Percentiles rank a stretch among this genome's conserved stretches.
Conservation (phyloP, 2,113 vertebrate species). For the Speoplatyrhinus poulsoni region DNA sequence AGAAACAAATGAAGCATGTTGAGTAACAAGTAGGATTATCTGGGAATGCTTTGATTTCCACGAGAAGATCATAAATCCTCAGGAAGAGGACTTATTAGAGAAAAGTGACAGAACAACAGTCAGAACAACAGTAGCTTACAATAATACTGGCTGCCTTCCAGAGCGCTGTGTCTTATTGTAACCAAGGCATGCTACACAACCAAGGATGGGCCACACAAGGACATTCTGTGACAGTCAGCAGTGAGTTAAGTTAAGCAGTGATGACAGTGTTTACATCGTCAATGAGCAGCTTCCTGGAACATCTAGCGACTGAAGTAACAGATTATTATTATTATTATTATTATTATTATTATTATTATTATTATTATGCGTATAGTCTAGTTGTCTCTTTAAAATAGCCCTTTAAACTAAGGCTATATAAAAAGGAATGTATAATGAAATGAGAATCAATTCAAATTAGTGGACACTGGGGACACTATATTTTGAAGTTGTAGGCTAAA, state of each 20-base stretch:
- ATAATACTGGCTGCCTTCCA: constrained; percentile 5
- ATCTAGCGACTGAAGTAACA: constrained; percentile 57
- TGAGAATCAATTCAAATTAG: too few relatives aligned
- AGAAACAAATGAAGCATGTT: too few relatives aligned
- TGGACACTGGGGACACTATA: too few relatives aligned
- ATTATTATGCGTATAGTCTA: too few relatives aligned
- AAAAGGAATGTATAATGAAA: too few relatives aligned
- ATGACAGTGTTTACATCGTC: constrained; percentile 4
- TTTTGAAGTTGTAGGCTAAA: too few relatives aligned
- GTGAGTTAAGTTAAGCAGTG: constrained; percentile 40
- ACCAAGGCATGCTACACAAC: constrained; percentile 12
- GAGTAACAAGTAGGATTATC: too few relatives aligned
- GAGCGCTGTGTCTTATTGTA: constrained; percentile 3
- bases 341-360: too few relatives aligned
- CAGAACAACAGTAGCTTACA: constrained; percentile 10
- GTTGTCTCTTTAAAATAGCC: constrained; percentile 53
- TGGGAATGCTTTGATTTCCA: too few relatives aligned
- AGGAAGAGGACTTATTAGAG: too few relatives aligned
- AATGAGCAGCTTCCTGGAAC: constrained; percentile 53
- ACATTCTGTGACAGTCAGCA: constrained; percentile 37
- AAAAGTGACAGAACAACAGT: not conserved
- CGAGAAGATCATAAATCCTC: too few relatives aligned
- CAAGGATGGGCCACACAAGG: constrained; percentile 8
- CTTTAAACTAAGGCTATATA: too few relatives aligned
- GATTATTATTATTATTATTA: constrained; percentile 65